These are phyloP conservation scores for Trichomycterus rosablanca DNA, from an alignment of 2,113 vertebrate species.

Conservation along the genomic window DNA sequence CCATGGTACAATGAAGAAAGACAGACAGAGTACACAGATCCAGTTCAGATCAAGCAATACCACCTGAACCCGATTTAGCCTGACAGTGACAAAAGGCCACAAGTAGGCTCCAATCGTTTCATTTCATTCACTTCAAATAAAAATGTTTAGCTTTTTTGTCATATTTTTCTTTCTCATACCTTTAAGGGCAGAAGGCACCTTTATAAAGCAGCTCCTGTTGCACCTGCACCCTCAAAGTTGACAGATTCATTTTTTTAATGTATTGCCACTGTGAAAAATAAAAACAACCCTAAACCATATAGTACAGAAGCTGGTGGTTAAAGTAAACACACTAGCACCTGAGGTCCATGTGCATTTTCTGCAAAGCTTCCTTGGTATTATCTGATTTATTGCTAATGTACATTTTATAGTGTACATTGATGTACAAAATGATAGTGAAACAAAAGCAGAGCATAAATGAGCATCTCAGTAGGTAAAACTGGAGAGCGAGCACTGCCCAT, in stretches of 20 bases:
- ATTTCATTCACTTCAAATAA: slow-evolving; percentile 29
- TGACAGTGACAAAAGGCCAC: slow-evolving; percentile 41
- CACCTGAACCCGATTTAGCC: slow-evolving; percentile 24
- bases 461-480: no score
- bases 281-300: no score
- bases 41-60: slow-evolving; percentile 28
- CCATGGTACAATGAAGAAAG: background rate
- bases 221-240: slow-evolving; percentile 17
- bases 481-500: no score
- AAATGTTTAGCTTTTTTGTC: slow-evolving; percentile 25
- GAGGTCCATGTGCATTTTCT: no score
- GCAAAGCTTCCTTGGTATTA: no score
- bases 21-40: background rate
- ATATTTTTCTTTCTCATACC: slow-evolving; percentile 24
- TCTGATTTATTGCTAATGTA: no score
- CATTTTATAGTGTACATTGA: no score
- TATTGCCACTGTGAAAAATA: slow-evolving; percentile 13
- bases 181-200: slow-evolving; percentile 11
- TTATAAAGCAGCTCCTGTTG: background rate
- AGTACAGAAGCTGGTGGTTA: no score
- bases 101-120: slow-evolving; percentile 23
- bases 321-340: no score
- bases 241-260: slow-evolving; percentile 23
- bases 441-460: no score
- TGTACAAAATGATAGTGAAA: no score